Percentiles rank a stretch among this genome's conserved stretches.
Evolutionary conservation across 2,113 vertebrate genomes (phyloP).

Genomic region (Glareola pratincola): DNA sequence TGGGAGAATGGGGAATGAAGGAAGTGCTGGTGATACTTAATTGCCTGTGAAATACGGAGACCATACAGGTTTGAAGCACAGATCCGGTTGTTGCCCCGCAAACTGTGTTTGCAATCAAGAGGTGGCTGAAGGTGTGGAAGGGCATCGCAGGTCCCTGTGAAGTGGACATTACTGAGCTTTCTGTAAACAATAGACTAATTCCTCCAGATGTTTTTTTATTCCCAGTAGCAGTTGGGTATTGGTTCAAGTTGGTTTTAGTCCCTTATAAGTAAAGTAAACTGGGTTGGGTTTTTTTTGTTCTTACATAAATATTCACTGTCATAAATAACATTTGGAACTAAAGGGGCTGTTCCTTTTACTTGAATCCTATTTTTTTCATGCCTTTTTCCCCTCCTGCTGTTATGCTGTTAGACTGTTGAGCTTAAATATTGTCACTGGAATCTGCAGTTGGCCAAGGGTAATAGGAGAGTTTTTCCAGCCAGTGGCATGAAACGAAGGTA

Average conservation of each 20-base stretch:
- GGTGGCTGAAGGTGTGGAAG: neutral
- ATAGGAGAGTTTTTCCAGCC: neutral
- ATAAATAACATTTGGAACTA: neutral
- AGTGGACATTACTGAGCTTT: neutral
- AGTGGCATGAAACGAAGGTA: neutral
- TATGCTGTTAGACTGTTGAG: neutral
- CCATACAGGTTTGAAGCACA: fast-evolving
- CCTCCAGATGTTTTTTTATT: neutral
- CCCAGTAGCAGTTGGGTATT: neutral
- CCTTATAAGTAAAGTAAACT: neutral
- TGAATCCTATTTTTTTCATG: neutral
- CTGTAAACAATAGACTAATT: neutral
- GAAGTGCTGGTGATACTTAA: neutral
- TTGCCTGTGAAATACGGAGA: neutral
- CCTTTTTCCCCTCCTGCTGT: neutral
- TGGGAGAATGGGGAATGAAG: neutral
- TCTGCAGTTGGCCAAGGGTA: neutral
- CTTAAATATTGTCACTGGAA: neutral
- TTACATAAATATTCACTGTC: neutral
- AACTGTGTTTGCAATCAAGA: fast-evolving
- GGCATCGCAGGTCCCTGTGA: neutral
- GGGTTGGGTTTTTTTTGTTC: neutral
- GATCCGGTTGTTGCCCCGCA: neutral
- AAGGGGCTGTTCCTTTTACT: neutral
- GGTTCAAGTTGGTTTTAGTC: neutral